Percentiles rank a stretch among this genome's conserved stretches.
These are phyloP conservation scores for Ashinkailepas kermadecensis DNA, from an alignment of 2,888 invertebrate species.

Conservation along the genomic window DNA sequence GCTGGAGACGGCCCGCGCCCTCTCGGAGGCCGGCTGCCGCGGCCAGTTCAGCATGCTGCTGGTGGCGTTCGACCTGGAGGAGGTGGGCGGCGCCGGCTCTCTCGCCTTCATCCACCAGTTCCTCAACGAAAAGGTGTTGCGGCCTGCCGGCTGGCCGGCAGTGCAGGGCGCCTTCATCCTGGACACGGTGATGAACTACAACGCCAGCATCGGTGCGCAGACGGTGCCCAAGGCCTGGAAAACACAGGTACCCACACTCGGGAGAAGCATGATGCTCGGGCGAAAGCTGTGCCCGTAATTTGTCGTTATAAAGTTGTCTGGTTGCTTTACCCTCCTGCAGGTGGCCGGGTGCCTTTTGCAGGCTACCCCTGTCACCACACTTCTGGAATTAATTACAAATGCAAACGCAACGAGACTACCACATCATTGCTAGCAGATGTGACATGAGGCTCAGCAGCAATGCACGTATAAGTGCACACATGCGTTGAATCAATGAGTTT, in stretches of 20 bases:
- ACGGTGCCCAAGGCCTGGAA: constrained; percentile 35
- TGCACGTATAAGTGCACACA: no score
- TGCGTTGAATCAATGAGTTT: no score
- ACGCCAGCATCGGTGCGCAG: constrained; percentile 38
- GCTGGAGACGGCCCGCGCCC: constrained; percentile 39
- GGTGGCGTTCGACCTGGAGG: constrained; percentile 42
- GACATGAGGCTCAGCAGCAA: no score
- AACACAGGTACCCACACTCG: constrained; percentile 32
- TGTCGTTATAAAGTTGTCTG: no score
- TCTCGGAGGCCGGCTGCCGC: constrained; percentile 36
- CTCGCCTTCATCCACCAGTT: constrained; percentile 27
- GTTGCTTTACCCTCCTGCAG: no score
- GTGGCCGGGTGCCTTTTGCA: no score
- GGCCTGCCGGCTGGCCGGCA: background rate
- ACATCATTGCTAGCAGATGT: no score
- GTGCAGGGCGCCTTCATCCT: constrained; percentile 39
- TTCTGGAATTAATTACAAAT: no score
- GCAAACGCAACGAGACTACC: no score
- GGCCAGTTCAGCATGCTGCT: constrained; percentile 39
- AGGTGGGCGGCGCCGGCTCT: constrained; percentile 37
- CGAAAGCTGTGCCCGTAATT: no score
- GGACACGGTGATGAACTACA: constrained; percentile 41
- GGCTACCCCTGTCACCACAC: no score
- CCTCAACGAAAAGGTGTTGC: constrained; percentile 32
- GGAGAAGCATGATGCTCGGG: no score